phyloP scores from a whole-genome alignment of 1,140 invertebrate species.

The Anastatus disparis region DNA sequence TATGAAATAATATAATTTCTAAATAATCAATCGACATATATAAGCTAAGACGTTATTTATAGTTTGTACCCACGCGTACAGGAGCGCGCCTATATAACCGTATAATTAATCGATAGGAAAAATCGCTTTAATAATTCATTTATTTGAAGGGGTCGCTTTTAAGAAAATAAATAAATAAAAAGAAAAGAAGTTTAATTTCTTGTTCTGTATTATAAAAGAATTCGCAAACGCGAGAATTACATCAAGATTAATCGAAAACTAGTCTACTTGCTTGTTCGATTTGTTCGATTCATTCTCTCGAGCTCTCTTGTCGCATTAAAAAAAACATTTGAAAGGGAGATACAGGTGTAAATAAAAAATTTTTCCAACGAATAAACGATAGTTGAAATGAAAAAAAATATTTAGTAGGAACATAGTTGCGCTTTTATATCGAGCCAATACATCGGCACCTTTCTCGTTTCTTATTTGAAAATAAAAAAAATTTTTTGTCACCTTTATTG shows the following conservation, averaged over 20 bases:
- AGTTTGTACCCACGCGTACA: not conserved
- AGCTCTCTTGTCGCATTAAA: not conserved
- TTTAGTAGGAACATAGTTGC: too few relatives aligned
- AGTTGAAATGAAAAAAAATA: too few relatives aligned
- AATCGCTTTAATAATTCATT: constrained; percentile 28
- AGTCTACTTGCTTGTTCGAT: too few relatives aligned
- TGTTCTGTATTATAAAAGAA: too few relatives aligned
- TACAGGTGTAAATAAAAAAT: not conserved
- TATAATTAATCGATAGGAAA: constrained; percentile 36
- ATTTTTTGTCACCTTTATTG: too few relatives aligned
- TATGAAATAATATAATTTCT: constrained; percentile 13
- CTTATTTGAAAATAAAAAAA: too few relatives aligned
- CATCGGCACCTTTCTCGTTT: not conserved
- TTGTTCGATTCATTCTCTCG: not conserved
- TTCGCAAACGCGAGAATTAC: not conserved
- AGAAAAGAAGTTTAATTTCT: too few relatives aligned
- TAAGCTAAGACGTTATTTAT: constrained; percentile 32
- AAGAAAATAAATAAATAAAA: too few relatives aligned
- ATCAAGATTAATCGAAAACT: constrained; percentile 11
- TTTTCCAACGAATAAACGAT: too few relatives aligned
- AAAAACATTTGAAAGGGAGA: not conserved
- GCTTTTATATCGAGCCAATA: not conserved
- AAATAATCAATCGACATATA: constrained; percentile 8
- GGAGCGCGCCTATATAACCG: not conserved
- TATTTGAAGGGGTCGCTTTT: too few relatives aligned